Conservation (phyloP, 2,113 vertebrate species). For the Athene cunicularia region DNA sequence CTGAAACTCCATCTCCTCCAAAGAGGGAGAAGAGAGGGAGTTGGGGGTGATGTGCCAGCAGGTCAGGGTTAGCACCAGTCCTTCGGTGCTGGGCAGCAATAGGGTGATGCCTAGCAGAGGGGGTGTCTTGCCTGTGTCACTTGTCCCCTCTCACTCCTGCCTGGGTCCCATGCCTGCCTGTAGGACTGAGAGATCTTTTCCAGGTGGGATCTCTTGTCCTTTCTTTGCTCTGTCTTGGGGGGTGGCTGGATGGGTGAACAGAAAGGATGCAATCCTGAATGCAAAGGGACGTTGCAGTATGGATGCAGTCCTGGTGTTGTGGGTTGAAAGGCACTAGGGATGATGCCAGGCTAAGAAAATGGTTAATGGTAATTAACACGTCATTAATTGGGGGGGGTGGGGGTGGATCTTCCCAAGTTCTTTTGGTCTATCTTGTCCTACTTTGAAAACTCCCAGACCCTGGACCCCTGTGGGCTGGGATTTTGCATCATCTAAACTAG, state of each 20-base stretch:
- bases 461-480: background rate
- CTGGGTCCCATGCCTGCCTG: accelerated
- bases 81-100: accelerated
- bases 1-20: slow-evolving; percentile 1
- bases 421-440: background rate
- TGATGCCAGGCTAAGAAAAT: background rate
- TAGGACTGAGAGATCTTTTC: background rate
- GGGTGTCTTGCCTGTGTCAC: background rate
- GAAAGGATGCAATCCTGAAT: background rate
- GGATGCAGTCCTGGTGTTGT: background rate
- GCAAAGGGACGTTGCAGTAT: background rate
- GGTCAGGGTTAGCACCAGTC: background rate
- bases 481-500: background rate
- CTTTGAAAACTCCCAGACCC: slow-evolving; percentile 2
- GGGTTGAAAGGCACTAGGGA: background rate
- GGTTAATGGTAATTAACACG: background rate
- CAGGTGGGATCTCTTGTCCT: background rate
- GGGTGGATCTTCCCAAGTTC: background rate
- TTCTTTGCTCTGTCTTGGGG: background rate
- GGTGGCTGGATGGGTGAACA: no score
- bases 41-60: background rate
- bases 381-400: background rate
- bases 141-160: background rate
- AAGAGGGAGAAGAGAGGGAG: background rate
- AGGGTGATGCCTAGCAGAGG: background rate